phyloP scores from a whole-genome alignment of 2,113 vertebrate species.

The Bostrychus sinensis region DNA sequence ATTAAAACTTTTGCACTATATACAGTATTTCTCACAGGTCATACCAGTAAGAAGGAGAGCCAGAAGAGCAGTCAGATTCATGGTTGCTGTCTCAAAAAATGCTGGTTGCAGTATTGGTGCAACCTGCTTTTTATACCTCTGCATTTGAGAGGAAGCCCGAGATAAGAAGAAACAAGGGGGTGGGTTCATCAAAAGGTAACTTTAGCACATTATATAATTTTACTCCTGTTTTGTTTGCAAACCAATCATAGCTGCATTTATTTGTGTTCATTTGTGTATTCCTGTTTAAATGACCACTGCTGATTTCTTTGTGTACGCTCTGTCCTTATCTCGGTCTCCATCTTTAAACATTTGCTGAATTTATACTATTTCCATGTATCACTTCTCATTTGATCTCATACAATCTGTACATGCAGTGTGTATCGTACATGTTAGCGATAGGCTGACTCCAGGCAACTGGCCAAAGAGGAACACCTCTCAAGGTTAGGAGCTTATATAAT shows the following conservation, averaged over 20 bases:
- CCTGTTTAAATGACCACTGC: neutral
- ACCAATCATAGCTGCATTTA: no score
- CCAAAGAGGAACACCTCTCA: conserved; percentile 10
- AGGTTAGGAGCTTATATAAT: neutral
- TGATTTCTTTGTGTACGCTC: neutral
- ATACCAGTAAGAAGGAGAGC: conserved; percentile 63
- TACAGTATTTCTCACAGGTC: neutral
- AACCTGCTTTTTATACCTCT: conserved; percentile 36
- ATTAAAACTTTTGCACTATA: neutral
- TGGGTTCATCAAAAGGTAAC: neutral
- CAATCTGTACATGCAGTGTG: conserved; percentile 5
- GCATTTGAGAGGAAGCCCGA: neutral
- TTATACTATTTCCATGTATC: no score
- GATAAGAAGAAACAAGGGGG: conserved; percentile 34
- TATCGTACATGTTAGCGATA: neutral
- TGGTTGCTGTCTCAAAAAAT: conserved; percentile 21
- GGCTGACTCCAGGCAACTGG: conserved; percentile 9
- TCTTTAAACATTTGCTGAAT: conserved; percentile 4
- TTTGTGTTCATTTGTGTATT: neutral
- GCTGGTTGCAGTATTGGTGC: neutral
- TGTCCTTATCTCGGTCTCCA: neutral
- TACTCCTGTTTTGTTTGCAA: neutral
- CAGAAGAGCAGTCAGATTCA: conserved; percentile 40
- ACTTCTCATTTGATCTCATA: neutral
- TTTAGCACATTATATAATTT: no score